Conservation (phyloP, 1,140 invertebrate species). For the Yoshiicerus persimilis region DNA sequence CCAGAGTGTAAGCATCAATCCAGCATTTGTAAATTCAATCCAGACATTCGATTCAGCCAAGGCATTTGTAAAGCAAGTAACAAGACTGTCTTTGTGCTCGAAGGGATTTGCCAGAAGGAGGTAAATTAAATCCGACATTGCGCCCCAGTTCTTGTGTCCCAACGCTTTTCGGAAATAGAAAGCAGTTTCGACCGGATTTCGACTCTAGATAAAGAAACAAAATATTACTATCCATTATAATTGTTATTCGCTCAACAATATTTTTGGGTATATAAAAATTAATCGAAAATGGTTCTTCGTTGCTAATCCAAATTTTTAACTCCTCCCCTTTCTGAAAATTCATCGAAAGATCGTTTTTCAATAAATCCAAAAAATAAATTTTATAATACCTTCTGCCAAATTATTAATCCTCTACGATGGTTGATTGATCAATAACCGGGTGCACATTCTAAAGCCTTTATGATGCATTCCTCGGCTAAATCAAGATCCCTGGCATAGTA, state of each 20-base stretch:
- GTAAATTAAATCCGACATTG: background rate
- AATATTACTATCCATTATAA: too few species aligned
- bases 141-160: background rate
- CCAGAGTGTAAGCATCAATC: background rate
- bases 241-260: too few species aligned
- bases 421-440: background rate
- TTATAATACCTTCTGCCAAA: too few species aligned
- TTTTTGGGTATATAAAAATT: too few species aligned
- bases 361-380: too few species aligned
- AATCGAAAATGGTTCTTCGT: too few species aligned
- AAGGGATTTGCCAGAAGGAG: background rate
- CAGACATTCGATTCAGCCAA: background rate
- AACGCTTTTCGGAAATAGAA: background rate
- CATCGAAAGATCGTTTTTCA: too few species aligned
- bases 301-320: too few species aligned
- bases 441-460: background rate
- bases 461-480: background rate
- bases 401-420: too few species aligned
- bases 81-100: background rate
- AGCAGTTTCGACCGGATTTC: background rate
- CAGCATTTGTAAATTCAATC: background rate
- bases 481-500: background rate
- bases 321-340: too few species aligned
- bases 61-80: background rate
- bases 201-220: background rate